phyloP scores from a whole-genome alignment of 2,888 invertebrate species.

The Sinelater perroti region DNA sequence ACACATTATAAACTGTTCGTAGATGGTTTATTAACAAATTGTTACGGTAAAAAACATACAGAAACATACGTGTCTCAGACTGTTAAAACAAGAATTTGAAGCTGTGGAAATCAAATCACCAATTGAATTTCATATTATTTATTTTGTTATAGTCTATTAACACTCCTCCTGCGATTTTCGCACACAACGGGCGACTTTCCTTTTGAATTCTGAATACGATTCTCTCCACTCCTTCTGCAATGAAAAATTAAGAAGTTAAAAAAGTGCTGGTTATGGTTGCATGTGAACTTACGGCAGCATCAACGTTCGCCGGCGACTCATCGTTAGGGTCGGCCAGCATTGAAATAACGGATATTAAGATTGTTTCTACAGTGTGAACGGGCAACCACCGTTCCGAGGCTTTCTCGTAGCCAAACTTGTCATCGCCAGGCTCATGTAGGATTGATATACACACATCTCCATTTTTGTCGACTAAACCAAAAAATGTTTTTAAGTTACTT shows the following conservation, averaged over 20 bases:
- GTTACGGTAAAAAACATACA: conserved; percentile 19
- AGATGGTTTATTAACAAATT: conserved; percentile 21
- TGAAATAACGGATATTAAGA: conserved; percentile 98
- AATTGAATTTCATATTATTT: conserved; percentile 34
- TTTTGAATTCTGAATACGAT: conserved; percentile 95
- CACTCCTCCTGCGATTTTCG: conserved; percentile 99
- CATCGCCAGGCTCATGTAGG: conserved; percentile 98
- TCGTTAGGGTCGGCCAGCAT: conserved; percentile 99
- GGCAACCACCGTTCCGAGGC: conserved; percentile 98
- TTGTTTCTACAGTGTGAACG: conserved; percentile 98
- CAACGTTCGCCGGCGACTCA: conserved; percentile 99
- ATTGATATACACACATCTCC: conserved; percentile 99
- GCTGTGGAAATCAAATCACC: conserved; percentile 36
- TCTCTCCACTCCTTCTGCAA: conserved; percentile 98
- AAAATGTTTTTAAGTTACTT: no score
- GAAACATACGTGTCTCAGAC: conserved; percentile 21
- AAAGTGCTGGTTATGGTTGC: no score
- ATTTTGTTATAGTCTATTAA: conserved; percentile 70
- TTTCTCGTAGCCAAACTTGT: conserved; percentile 98
- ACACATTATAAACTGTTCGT: conserved; percentile 23
- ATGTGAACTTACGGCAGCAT: conserved; percentile 95
- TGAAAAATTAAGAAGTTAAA: neutral
- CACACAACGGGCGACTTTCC: conserved; percentile 97
- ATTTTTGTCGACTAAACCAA: conserved; percentile 86
- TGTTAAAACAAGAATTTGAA: conserved; percentile 29